These are phyloP conservation scores for Lordiphosa fenestrarum DNA, from an alignment of 2,888 invertebrate genomes.

Conservation along the genomic window DNA sequence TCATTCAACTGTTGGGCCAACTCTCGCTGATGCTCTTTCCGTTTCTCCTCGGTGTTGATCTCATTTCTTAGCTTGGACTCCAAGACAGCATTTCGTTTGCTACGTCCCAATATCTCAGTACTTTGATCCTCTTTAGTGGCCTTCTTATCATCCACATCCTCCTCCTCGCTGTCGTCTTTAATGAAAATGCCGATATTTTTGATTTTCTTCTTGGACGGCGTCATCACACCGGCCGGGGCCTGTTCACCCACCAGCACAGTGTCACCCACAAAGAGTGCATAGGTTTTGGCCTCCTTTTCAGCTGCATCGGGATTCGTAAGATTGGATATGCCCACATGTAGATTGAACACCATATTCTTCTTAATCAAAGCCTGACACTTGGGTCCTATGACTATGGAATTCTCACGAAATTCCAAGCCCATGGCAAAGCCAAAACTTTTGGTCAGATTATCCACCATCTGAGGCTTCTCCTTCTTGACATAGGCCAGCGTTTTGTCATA, in stretches of 20 bases:
- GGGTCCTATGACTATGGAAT: slow-evolving; percentile 93
- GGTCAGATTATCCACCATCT: slow-evolving; percentile 92
- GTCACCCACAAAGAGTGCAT: slow-evolving; percentile 97
- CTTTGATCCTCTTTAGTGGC: slow-evolving; percentile 86
- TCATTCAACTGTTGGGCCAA: slow-evolving; percentile 94
- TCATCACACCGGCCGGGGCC: slow-evolving; percentile 91
- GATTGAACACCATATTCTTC: slow-evolving; percentile 98
- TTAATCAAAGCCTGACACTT: slow-evolving; percentile 90
- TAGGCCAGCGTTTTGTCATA: slow-evolving; percentile 91
- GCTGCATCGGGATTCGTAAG: slow-evolving; percentile 90
- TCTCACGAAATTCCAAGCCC: slow-evolving; percentile 99
- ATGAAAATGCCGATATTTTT: slow-evolving; percentile 97
- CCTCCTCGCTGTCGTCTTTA: slow-evolving; percentile 93
- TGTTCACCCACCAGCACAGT: slow-evolving; percentile 97
- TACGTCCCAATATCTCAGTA: slow-evolving; percentile 82
- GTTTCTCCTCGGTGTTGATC: slow-evolving; percentile 97
- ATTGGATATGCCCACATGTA: slow-evolving; percentile 94
- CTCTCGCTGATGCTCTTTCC: slow-evolving; percentile 97
- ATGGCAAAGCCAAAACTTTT: slow-evolving; percentile 98
- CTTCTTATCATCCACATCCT: slow-evolving; percentile 88
- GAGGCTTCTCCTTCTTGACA: slow-evolving; percentile 93
- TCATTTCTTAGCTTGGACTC: slow-evolving; percentile 96
- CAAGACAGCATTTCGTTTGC: slow-evolving; percentile 93
- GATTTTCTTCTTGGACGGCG: slow-evolving; percentile 95
- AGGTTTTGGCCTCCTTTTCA: slow-evolving; percentile 93